A percentile compares a stretch with the other conserved stretches of the same genome.
Evolutionary conservation across 2,113 vertebrate species (phyloP).

Genomic region (Perognathus longimembris): DNA sequence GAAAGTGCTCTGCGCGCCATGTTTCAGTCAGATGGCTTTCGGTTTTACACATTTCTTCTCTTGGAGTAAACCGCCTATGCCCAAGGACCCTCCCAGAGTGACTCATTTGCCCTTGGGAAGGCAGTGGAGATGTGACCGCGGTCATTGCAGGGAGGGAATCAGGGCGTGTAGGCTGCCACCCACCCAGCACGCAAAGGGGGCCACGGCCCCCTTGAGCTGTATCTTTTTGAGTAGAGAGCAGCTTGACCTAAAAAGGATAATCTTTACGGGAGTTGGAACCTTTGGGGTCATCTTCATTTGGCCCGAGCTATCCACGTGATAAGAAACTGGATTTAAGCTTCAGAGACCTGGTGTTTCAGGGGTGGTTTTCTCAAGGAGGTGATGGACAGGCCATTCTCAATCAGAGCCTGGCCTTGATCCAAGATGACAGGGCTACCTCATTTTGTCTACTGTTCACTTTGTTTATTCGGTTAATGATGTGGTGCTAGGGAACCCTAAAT

Average conservation of each 20-base stretch:
- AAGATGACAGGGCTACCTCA: background rate
- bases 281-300: background rate
- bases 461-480: background rate
- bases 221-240: conserved; percentile 31
- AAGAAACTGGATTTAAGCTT: background rate
- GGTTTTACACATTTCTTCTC: background rate
- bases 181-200: background rate
- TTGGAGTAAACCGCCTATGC: background rate
- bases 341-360: background rate
- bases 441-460: background rate
- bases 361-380: background rate
- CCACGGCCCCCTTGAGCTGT: background rate
- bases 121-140: background rate
- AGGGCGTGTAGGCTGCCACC: background rate
- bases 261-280: background rate
- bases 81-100: background rate
- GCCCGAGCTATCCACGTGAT: background rate
- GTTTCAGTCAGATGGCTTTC: background rate
- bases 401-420: background rate
- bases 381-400: background rate
- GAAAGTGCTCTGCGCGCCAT: background rate
- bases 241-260: conserved; percentile 51
- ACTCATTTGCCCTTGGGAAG: conserved; percentile 3
- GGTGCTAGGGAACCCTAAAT: background rate
- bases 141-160: background rate